Conservation (phyloP, 2,113 vertebrate genomes). For the Lepidothrix coronata region DNA sequence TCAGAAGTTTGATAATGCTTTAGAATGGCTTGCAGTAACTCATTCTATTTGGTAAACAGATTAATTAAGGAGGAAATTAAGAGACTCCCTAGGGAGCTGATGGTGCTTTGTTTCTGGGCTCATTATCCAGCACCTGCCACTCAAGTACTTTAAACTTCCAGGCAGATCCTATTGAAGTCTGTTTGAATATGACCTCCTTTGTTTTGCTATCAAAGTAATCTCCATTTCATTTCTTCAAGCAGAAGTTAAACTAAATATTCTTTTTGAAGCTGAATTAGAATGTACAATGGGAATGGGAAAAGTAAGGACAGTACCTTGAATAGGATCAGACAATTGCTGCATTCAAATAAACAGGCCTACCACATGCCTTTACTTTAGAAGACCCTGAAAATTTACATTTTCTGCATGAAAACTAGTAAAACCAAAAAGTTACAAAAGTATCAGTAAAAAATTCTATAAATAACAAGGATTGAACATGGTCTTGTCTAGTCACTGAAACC, state of each 20-base stretch:
- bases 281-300: neutral
- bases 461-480: neutral
- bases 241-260: slow-evolving; percentile 50
- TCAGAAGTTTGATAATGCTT: neutral
- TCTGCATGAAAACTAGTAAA: neutral
- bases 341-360: neutral
- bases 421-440: neutral
- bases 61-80: neutral
- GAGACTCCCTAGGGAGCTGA: neutral
- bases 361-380: neutral
- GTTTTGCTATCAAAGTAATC: slow-evolving; percentile 21
- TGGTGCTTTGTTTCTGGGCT: neutral
- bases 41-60: neutral
- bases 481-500: neutral
- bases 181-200: slow-evolving; percentile 30
- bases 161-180: neutral
- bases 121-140: neutral
- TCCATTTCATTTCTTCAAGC: slow-evolving; percentile 29
- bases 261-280: slow-evolving; percentile 52
- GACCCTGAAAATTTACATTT: neutral
- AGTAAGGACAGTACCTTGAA: neutral
- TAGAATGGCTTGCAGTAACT: neutral
- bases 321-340: neutral
- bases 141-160: neutral
- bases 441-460: neutral